Evolutionary conservation across 1,140 invertebrate genomes (phyloP), one percentile per base, ranked within the genome.

Genomic region (Homarus americanus): DNA sequence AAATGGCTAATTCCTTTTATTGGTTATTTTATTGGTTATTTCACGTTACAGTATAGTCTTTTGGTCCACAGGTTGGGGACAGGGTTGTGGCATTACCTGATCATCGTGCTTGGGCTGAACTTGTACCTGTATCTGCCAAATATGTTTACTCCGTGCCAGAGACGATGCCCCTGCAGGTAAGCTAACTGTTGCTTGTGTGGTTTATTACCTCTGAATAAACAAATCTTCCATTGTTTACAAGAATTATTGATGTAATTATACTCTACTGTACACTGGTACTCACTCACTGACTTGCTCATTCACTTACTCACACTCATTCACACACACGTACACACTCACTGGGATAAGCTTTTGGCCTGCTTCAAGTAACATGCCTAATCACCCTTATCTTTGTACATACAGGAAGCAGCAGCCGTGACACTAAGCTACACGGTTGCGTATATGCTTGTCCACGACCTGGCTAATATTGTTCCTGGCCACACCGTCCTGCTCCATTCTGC

Each of bases 361-460:
- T n/a, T n/a, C n/a, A n/a, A n/a, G n/a, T n/a, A n/a, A n/a, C n/a
- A n/a, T n/a, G n/a, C n/a, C n/a, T n/a, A n/a, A n/a, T n/a, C n/a
- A n/a, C n/a, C 44, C 12, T 49, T 79, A n/a, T 79, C 28, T 49
- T 58, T 49, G 58, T 1, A 0, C 10, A 36, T 83, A 4, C 79
- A 89, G 87, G 87, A 89, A 82, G 87, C 87, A 28, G 79, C 79
- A n/a, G 79, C 87, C 10, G 44, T 82, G 10, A 89, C 87, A 49
- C 9, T 89, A 66, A 89, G 79, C 34, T 89, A 89, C 69, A 89
- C 79, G 1, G 80, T 89, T 28, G 87, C 78, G 3, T 89, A 89
- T 38, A 32, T 89, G 78, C 69, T 89, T n/a, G 66, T 89, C 1
- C 66, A 89, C 38, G 63, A 89, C 32, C 66, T 89, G 24, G 87